Evolutionary conservation across 2,113 vertebrate genomes (phyloP).

Genomic region (Taurulus bubalis): DNA sequence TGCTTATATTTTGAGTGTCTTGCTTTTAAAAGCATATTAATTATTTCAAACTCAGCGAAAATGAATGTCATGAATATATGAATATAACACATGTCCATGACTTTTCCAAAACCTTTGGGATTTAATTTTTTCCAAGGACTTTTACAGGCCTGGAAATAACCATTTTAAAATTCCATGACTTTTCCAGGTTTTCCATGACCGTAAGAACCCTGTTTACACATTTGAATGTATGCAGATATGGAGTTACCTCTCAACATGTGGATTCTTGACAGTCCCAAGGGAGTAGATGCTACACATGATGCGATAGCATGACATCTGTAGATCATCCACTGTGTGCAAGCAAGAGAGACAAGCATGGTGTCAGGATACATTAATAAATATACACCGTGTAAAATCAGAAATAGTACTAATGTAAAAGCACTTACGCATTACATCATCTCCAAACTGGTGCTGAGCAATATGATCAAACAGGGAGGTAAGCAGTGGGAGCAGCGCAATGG

Average conservation of each 20-base stretch:
- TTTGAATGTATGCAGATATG: neutral
- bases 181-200: too few species aligned
- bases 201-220: too few species aligned
- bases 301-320: constrained; percentile 95
- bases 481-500: constrained; percentile 91
- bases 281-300: constrained; percentile 96
- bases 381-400: neutral
- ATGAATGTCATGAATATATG: too few species aligned
- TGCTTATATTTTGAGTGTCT: too few species aligned
- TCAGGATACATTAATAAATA: neutral
- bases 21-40: too few species aligned
- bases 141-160: too few species aligned
- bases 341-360: neutral
- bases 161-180: too few species aligned
- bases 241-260: constrained; percentile 91
- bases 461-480: constrained; percentile 96
- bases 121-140: too few species aligned
- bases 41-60: too few species aligned
- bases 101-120: too few species aligned
- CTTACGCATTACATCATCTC: constrained; percentile 93
- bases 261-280: constrained; percentile 91
- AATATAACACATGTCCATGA: too few species aligned
- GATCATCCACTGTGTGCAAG: constrained; percentile 88
- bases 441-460: constrained; percentile 93
- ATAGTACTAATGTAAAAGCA: constrained; percentile 1